A percentile compares a stretch with the other conserved stretches of the same genome.
phyloP scores from a whole-genome alignment of 2,888 invertebrate genomes.

The Lottia scabra region DNA sequence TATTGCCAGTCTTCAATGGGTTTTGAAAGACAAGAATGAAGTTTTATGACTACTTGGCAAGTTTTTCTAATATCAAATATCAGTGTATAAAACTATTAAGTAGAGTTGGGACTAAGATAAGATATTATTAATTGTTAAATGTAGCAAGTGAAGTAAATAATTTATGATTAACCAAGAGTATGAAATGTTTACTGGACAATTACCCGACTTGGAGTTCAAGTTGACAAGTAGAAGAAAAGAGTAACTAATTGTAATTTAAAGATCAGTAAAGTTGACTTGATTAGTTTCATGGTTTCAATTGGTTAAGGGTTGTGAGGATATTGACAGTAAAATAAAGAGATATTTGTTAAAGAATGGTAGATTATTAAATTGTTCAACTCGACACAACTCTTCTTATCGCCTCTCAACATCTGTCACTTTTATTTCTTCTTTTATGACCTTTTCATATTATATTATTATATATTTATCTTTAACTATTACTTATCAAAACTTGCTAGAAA shows the following conservation, averaged over 20 bases:
- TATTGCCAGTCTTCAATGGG: no score
- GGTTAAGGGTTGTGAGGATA: not conserved
- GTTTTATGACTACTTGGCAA: no score
- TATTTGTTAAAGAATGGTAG: not conserved
- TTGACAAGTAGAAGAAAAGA: constrained; percentile 9
- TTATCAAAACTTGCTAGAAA: no score
- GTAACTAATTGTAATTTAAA: constrained; percentile 19
- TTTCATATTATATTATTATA: no score
- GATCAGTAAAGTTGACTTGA: constrained; percentile 3
- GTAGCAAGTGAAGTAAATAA: not conserved
- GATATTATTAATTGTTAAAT: not conserved
- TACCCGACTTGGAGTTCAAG: not conserved
- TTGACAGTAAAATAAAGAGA: constrained; percentile 3
- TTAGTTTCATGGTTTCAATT: not conserved
- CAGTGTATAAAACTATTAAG: no score
- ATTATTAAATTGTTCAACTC: not conserved
- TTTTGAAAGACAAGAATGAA: no score
- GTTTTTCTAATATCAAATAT: no score
- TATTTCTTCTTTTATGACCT: no score
- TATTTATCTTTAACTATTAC: no score
- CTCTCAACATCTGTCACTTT: no score
- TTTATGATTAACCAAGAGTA: not conserved
- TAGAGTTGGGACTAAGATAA: not conserved
- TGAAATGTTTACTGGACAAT: not conserved
- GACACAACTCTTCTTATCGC: no score